Evolutionary conservation across 2,888 invertebrate species (phyloP), one percentile per base, ranked within the genome.

Genomic region (Idaea biselata): DNA sequence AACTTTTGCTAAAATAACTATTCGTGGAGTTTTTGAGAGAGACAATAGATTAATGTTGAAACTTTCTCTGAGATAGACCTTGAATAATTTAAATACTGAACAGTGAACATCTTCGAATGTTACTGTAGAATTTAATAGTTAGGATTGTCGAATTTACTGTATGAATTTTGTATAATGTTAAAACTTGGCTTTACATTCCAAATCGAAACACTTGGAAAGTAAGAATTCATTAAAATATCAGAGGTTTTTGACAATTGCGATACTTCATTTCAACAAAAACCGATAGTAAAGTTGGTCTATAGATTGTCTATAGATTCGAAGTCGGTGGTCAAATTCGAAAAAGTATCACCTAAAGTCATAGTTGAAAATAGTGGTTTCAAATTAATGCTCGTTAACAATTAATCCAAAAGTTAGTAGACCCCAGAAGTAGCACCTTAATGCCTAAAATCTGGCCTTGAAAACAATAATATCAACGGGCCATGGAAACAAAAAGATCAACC

Each of bases 31-130:
- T 44, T 44, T 44, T 11, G 44, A 44, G 44, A 14, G 44, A 44
- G 44, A 44, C 44, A 44, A 44, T 44, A 44, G 44, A 44, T 44
- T 44, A 44, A 4, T 44, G 44, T 44, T 44, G 44, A 8, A 44
- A 44, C 44, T 44, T 44, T 44, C 44, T 7, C 8, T 8, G 44
- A 44, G 44, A 14, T 44, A 44, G 44, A 44, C 44, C 44, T 44
- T 44, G 44, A 44, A 44, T 44, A 58, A 60, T 8, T 60, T 25
- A 25, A 25, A 25, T 25, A 25, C 25, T 44, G 44, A 44, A 44
- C 14, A 57, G 2, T 44, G 6, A 44, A 44, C 44, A 14, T 5
- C 44, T 44, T 44, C 44, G 44, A 44, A 44, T 44, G 44, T 44
- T 14, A 44, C 14, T 44, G 44, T 44, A 44, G 44, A 11, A 14